Conservation (phyloP, 2,797 vertebrate species). For the Sphaeramia orbicularis region DNA sequence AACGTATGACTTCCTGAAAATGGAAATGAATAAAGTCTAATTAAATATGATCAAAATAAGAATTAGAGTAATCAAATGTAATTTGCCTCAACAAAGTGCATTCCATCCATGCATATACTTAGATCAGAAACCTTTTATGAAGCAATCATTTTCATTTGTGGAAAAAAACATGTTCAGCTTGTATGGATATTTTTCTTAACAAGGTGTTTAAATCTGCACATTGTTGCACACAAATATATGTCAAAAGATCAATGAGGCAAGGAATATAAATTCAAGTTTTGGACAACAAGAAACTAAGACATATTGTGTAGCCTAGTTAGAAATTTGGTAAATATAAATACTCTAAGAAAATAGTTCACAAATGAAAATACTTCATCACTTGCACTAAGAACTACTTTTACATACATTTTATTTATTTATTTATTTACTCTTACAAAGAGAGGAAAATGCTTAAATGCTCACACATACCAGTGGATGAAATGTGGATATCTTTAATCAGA, state of each 20-base stretch:
- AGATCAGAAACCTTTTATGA: too few relatives aligned
- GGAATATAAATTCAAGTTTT: background rate
- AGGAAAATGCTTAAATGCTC: conserved; percentile 11
- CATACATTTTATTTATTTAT: conserved; percentile 3
- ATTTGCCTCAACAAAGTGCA: background rate
- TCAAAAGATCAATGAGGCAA: background rate
- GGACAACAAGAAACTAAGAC: too few relatives aligned
- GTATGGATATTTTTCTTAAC: background rate
- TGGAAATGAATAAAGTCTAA: background rate
- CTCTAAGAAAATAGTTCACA: too few relatives aligned
- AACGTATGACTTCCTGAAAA: background rate
- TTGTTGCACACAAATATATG: background rate
- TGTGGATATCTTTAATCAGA: conserved; percentile 88
- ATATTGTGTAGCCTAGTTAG: too few relatives aligned
- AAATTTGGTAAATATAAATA: background rate
- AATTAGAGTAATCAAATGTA: background rate
- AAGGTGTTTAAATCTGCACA: background rate
- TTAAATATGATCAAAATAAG: background rate
- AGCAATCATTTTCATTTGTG: background rate
- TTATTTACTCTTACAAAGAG: conserved; percentile 1
- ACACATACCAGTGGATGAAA: conserved; percentile 87
- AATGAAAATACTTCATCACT: background rate
- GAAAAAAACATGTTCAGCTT: background rate
- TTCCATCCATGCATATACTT: background rate
- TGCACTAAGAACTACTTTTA: background rate